Evolutionary conservation across 2,797 vertebrate genomes (phyloP).

Genomic region (Catamblyrhynchus diadema): DNA sequence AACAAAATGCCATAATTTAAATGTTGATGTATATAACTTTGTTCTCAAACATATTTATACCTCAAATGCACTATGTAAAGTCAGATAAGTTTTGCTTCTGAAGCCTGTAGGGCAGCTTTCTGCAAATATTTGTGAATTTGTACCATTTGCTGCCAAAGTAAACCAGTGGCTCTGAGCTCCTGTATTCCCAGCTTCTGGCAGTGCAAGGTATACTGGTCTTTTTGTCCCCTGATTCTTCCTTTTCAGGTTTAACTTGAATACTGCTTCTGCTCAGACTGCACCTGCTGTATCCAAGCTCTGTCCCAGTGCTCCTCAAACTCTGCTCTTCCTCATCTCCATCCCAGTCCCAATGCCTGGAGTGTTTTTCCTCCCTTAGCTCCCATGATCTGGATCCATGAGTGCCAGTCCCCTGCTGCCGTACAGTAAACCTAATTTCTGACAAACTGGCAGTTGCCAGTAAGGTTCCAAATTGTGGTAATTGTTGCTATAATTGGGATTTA

Average conservation of each 20-base stretch:
- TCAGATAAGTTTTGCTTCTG: not conserved
- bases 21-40: not conserved
- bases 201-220: not conserved
- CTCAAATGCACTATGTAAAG: not conserved
- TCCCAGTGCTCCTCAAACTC: not conserved
- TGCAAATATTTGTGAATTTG: not conserved
- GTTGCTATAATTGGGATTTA: not conserved
- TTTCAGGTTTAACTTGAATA: not conserved
- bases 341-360: accelerated
- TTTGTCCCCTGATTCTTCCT: not conserved
- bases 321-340: not conserved
- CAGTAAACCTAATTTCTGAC: not conserved
- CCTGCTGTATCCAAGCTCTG: not conserved
- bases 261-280: not conserved
- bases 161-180: not conserved
- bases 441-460: not conserved
- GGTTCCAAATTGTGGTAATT: not conserved
- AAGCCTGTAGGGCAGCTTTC: not conserved
- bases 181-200: not conserved
- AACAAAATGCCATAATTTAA: not conserved
- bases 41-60: not conserved
- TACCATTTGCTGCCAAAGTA: not conserved
- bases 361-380: not conserved
- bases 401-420: not conserved
- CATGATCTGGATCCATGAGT: accelerated